These are phyloP conservation scores for Anagyrus pseudococci DNA, from an alignment of 2,888 invertebrate genomes.

Conservation along the genomic window DNA sequence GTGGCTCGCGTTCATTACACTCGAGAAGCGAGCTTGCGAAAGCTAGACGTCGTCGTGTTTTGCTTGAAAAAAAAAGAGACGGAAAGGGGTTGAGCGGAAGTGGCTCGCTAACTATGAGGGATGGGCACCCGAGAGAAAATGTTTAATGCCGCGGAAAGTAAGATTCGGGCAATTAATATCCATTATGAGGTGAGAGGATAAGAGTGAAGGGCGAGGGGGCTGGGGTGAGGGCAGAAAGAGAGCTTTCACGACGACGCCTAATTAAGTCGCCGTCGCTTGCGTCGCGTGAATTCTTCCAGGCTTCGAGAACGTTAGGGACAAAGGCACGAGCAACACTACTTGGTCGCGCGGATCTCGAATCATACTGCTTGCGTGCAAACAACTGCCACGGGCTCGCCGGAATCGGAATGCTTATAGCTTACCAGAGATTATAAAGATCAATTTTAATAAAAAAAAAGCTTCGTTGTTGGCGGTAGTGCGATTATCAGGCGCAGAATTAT, in stretches of 20 bases:
- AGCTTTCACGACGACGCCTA: background rate
- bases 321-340: conserved; percentile 12
- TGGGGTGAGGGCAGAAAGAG: background rate
- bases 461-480: too few relatives aligned
- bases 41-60: background rate
- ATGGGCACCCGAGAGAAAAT: conserved; percentile 56
- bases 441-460: too few relatives aligned
- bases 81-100: conserved; percentile 1
- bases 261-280: conserved; percentile 24
- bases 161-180: conserved; percentile 61
- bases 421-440: too few relatives aligned
- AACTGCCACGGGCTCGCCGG: too few relatives aligned
- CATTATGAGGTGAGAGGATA: conserved; percentile 47
- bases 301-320: conserved; percentile 21
- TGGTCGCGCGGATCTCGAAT: too few relatives aligned
- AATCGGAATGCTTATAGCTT: too few relatives aligned
- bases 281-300: conserved; percentile 24
- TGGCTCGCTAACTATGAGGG: conserved; percentile 58
- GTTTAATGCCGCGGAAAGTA: conserved; percentile 61
- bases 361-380: too few relatives aligned
- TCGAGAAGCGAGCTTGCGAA: too few relatives aligned
- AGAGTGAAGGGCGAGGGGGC: too few relatives aligned
- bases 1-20: conserved; percentile 3
- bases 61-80: conserved; percentile 10
- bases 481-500: too few relatives aligned